Conservation (phyloP, 2,113 vertebrate species). For the Propithecus coquereli region DNA sequence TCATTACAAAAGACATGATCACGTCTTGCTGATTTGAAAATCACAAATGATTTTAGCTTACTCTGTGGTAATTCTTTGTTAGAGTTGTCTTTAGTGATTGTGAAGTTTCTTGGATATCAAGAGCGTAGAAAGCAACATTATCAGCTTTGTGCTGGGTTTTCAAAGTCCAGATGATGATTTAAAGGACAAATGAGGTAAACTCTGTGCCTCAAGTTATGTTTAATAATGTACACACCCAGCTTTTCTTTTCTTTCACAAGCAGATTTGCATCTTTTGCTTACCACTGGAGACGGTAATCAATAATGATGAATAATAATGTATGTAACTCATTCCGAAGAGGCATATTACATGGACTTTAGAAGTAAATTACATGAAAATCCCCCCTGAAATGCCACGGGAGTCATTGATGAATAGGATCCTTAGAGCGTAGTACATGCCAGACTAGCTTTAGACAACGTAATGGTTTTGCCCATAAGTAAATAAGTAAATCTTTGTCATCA, state of each 20-base stretch:
- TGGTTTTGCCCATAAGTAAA: constrained; percentile 48
- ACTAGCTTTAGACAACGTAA: constrained; percentile 5
- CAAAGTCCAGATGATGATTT: neutral
- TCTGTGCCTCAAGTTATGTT: neutral
- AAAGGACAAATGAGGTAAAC: neutral
- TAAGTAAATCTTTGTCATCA: constrained; percentile 51
- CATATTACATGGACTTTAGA: constrained; percentile 1
- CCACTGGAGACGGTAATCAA: neutral
- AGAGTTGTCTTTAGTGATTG: neutral
- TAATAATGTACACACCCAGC: neutral
- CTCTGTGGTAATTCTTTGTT: neutral
- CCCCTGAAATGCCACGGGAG: neutral
- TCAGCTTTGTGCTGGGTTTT: neutral
- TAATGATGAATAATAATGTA: constrained; percentile 52
- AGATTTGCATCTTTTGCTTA: constrained; percentile 5
- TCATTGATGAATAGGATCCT: constrained; percentile 4
- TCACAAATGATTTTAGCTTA: neutral
- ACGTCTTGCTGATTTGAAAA: neutral
- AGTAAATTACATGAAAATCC: constrained; percentile 44
- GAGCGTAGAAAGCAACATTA: neutral
- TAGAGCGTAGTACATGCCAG: neutral
- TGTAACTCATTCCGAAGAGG: neutral
- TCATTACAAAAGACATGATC: neutral
- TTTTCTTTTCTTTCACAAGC: neutral
- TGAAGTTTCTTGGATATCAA: neutral